phyloP scores from a whole-genome alignment of 2,113 vertebrate species.

The Sakesphorus luctuosus region DNA sequence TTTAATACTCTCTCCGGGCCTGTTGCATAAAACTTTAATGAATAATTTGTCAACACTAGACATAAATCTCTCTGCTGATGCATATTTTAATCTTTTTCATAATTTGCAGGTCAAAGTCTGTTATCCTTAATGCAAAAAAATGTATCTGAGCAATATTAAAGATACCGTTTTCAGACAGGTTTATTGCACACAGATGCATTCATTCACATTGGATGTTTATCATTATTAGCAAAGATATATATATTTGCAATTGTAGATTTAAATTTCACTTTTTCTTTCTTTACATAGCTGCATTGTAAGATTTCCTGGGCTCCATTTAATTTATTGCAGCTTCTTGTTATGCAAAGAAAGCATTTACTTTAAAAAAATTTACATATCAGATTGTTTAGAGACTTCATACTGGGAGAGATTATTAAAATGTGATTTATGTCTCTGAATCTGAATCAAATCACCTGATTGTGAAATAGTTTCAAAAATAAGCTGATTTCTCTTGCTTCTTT shows the following conservation, averaged over 20 bases:
- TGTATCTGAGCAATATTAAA: slow-evolving; percentile 52
- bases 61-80: slow-evolving; percentile 62
- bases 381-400: slow-evolving; percentile 58
- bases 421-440: slow-evolving; percentile 58
- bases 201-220: slow-evolving; percentile 36
- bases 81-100: slow-evolving; percentile 65
- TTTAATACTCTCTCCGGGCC: slow-evolving; percentile 45
- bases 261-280: slow-evolving; percentile 52
- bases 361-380: slow-evolving; percentile 57
- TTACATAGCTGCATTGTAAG: slow-evolving; percentile 38
- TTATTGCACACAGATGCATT: slow-evolving; percentile 47
- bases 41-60: slow-evolving; percentile 71
- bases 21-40: slow-evolving; percentile 62
- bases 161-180: slow-evolving; percentile 33
- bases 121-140: slow-evolving; percentile 51
- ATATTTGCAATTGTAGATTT: slow-evolving; percentile 58
- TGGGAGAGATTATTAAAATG: slow-evolving; percentile 73
- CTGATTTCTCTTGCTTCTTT: slow-evolving; percentile 65
- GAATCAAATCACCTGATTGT: slow-evolving; percentile 65
- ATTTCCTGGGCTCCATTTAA: slow-evolving; percentile 60
- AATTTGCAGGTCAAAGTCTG: slow-evolving; percentile 65
- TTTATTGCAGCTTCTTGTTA: slow-evolving; percentile 62
- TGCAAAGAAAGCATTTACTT: slow-evolving; percentile 63
- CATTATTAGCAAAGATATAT: slow-evolving; percentile 48
- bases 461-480: slow-evolving; percentile 55